Conservation (phyloP, 2,888 invertebrate species). For the Belgica antarctica region DNA sequence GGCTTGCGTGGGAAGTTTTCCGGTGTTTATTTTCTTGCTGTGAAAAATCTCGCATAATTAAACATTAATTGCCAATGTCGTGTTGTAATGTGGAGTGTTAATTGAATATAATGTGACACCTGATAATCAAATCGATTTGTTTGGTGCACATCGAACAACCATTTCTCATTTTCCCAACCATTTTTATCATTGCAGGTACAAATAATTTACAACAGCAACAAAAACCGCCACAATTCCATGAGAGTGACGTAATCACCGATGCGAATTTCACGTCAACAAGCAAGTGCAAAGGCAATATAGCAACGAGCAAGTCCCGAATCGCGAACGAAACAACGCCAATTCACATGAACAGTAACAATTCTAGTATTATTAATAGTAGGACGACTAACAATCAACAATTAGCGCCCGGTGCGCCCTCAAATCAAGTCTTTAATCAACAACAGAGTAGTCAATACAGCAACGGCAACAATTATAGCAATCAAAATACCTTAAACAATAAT, state of each 20-base stretch:
- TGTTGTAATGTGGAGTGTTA: not conserved
- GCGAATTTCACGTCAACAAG: slow-evolving; percentile 24
- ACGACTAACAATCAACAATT: slow-evolving; percentile 43
- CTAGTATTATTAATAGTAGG: slow-evolving; percentile 42
- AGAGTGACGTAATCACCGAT: slow-evolving; percentile 34
- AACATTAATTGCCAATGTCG: not conserved
- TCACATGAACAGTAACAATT: slow-evolving; percentile 43
- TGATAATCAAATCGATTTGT: not conserved
- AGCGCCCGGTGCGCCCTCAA: slow-evolving; percentile 34
- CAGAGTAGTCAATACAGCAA: slow-evolving; percentile 39
- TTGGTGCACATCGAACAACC: not conserved
- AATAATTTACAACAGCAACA: slow-evolving; percentile 38
- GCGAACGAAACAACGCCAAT: slow-evolving; percentile 34
- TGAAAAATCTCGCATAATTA: slow-evolving; percentile 6
- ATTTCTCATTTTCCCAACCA: not conserved
- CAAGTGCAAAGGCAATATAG: slow-evolving; percentile 30
- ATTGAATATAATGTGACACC: slow-evolving; percentile 20
- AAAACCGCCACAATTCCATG: not conserved
- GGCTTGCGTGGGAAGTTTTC: not conserved
- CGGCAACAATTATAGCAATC: slow-evolving; percentile 43
- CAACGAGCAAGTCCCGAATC: slow-evolving; percentile 27
- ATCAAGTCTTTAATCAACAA: slow-evolving; percentile 37
- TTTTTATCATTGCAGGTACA: slow-evolving; percentile 32
- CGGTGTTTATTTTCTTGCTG: not conserved
- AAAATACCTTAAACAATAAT: slow-evolving; percentile 43